Evolutionary conservation across 2,888 invertebrate genomes (phyloP).

Genomic region (Oxytorus armatus): DNA sequence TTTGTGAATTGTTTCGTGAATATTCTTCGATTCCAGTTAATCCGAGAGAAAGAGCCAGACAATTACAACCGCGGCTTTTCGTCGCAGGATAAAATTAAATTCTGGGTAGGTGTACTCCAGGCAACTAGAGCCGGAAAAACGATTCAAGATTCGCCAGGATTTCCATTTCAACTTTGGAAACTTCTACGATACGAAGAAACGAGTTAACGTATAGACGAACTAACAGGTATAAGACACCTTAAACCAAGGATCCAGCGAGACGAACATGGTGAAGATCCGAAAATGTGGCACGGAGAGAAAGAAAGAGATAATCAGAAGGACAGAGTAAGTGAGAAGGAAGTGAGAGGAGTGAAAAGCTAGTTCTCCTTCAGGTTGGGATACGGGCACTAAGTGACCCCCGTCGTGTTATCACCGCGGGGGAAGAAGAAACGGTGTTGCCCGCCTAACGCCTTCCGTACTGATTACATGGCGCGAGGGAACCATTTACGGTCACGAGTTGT

Average conservation of each 20-base stretch:
- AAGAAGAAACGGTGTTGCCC: slow-evolving; percentile 63
- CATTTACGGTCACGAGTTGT: slow-evolving; percentile 65
- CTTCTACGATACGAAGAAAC: slow-evolving; percentile 38
- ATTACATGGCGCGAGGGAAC: slow-evolving; percentile 71
- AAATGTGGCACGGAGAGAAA: slow-evolving; percentile 23
- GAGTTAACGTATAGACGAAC: slow-evolving; percentile 29
- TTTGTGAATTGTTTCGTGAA: slow-evolving; percentile 38
- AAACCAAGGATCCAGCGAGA: slow-evolving; percentile 26
- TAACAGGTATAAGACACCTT: slow-evolving; percentile 36
- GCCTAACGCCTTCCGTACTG: slow-evolving; percentile 72
- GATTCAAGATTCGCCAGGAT: slow-evolving; percentile 34
- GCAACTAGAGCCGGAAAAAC: slow-evolving; percentile 3
- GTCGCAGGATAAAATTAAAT: slow-evolving; percentile 55
- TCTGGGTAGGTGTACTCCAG: slow-evolving; percentile 11
- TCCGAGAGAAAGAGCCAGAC: background rate
- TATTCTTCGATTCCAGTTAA: slow-evolving; percentile 40
- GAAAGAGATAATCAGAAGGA: background rate
- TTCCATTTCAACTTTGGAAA: slow-evolving; percentile 39
- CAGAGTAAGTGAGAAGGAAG: slow-evolving; percentile 17
- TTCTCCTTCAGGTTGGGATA: slow-evolving; percentile 46
- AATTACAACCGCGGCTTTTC: slow-evolving; percentile 1
- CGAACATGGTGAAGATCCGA: slow-evolving; percentile 26
- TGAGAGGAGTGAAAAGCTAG: slow-evolving; percentile 52
- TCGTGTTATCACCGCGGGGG: slow-evolving; percentile 70
- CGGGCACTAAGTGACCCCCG: slow-evolving; percentile 71